These are phyloP conservation scores for Agonopterix heracliana DNA, from an alignment of 2,888 invertebrate genomes.

Conservation along the genomic window DNA sequence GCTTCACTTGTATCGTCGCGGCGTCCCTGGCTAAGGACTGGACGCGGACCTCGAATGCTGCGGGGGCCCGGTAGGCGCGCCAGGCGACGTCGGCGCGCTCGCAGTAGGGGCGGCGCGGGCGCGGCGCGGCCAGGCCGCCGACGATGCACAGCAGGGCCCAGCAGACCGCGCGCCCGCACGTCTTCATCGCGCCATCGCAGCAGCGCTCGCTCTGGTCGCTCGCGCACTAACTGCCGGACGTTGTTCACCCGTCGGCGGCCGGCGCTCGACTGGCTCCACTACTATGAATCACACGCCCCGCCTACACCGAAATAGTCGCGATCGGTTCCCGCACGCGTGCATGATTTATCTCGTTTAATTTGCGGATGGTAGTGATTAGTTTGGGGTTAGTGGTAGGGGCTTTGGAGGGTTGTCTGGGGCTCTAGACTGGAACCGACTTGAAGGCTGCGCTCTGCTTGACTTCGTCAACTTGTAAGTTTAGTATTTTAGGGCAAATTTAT, in stretches of 20 bases:
- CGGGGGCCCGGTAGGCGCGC: constrained; percentile 70
- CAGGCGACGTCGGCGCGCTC: constrained; percentile 73
- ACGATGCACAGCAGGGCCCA: constrained; percentile 62
- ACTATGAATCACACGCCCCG: constrained; percentile 20
- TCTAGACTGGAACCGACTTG: neutral
- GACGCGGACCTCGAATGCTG: constrained; percentile 70
- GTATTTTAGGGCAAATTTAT: neutral
- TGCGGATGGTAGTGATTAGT: constrained; percentile 13
- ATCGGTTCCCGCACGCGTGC: constrained; percentile 20
- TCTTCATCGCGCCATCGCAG: constrained; percentile 71
- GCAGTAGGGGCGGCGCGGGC: constrained; percentile 61
- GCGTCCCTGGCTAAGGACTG: constrained; percentile 59
- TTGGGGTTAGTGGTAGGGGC: neutral
- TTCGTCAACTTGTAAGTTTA: neutral
- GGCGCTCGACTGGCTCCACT: constrained; percentile 63
- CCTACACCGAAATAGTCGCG: constrained; percentile 61
- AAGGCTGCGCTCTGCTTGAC: neutral
- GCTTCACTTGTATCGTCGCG: constrained; percentile 62
- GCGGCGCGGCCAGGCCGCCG: constrained; percentile 30
- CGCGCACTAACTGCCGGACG: constrained; percentile 23
- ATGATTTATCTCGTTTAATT: constrained; percentile 20
- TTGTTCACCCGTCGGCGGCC: constrained; percentile 55
- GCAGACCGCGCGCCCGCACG: constrained; percentile 67
- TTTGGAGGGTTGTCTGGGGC: constrained; percentile 10
- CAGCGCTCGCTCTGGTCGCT: constrained; percentile 32